Percentiles rank a stretch among this genome's conserved stretches.
phyloP scores from a whole-genome alignment of 1,140 invertebrate genomes.

The Lepidurus couesii region DNA sequence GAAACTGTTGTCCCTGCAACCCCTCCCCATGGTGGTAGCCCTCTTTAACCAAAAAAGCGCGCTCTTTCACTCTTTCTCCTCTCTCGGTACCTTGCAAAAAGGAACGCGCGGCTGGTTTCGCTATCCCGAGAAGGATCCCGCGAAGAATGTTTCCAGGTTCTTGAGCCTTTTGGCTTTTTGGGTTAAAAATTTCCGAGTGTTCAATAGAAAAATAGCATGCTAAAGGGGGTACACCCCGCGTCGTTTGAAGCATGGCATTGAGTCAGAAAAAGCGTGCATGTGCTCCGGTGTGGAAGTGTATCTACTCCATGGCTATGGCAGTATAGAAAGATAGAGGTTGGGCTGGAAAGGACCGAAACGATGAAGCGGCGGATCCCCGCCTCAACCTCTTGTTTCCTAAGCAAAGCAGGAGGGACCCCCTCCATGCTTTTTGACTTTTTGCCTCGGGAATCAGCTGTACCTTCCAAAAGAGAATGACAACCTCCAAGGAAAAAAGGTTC shows the following conservation, averaged over 20 bases:
- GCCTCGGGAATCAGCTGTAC: constrained; percentile 10
- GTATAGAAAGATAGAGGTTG: background rate
- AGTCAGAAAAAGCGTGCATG: constrained; percentile 21
- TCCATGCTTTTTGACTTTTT: constrained; percentile 22
- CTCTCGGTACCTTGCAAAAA: background rate
- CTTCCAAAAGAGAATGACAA: constrained; percentile 19
- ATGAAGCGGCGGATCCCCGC: constrained; percentile 12
- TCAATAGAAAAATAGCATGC: constrained; percentile 1
- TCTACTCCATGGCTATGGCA: too few relatives aligned
- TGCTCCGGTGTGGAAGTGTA: background rate
- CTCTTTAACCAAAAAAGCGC: background rate
- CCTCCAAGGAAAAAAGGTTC: constrained; percentile 15
- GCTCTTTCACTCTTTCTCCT: too few relatives aligned
- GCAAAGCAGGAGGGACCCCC: constrained; percentile 20
- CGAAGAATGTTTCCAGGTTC: constrained; percentile 17
- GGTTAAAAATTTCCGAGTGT: background rate
- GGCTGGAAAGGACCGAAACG: background rate
- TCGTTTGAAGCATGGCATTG: background rate
- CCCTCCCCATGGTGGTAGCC: constrained; percentile 11
- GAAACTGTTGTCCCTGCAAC: background rate
- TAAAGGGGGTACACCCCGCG: constrained; percentile 2
- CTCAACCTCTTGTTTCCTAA: constrained; percentile 10
- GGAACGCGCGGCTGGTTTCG: background rate
- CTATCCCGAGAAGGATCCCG: background rate
- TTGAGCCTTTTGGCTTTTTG: background rate